Evolutionary conservation across 2,797 vertebrate genomes (phyloP).

Genomic region (Chrysocyon brachyurus): DNA sequence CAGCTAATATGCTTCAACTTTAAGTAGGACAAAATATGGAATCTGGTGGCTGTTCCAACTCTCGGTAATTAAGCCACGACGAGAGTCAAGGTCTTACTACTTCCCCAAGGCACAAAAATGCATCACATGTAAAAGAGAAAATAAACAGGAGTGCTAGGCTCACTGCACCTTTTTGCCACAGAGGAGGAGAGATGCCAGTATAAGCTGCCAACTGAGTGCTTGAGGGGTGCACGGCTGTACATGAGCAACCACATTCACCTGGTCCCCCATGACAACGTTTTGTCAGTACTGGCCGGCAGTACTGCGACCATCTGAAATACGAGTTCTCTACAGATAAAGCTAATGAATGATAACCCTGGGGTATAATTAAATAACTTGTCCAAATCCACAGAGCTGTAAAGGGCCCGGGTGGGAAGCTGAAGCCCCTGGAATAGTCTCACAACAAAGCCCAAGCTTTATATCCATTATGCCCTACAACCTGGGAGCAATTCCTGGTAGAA

Average conservation of each 20-base stretch:
- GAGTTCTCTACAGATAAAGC: neutral
- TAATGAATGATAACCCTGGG: neutral
- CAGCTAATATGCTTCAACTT: slow-evolving; percentile 37
- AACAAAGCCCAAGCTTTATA: too few relatives aligned
- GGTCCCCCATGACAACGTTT: rapidly evolving
- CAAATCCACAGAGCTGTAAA: neutral
- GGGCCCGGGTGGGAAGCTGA: neutral
- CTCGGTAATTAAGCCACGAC: slow-evolving; percentile 56
- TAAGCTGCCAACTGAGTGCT: rapidly evolving
- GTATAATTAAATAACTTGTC: neutral
- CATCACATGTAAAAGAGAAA: neutral
- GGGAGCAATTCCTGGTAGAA: neutral
- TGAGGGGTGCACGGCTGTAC: rapidly evolving
- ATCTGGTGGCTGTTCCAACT: slow-evolving; percentile 27
- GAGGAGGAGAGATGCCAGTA: neutral
- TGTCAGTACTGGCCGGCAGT: too few relatives aligned
- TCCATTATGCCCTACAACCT: neutral
- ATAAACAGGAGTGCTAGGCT: neutral
- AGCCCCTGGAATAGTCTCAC: rapidly evolving
- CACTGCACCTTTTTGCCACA: neutral
- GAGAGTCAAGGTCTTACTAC: slow-evolving; percentile 51
- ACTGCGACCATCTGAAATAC: neutral
- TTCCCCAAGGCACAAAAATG: slow-evolving; percentile 12
- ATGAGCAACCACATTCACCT: neutral
- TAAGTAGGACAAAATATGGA: slow-evolving; percentile 39